phyloP scores from a whole-genome alignment of 2,888 invertebrate species.

The Campaea margaritaria region DNA sequence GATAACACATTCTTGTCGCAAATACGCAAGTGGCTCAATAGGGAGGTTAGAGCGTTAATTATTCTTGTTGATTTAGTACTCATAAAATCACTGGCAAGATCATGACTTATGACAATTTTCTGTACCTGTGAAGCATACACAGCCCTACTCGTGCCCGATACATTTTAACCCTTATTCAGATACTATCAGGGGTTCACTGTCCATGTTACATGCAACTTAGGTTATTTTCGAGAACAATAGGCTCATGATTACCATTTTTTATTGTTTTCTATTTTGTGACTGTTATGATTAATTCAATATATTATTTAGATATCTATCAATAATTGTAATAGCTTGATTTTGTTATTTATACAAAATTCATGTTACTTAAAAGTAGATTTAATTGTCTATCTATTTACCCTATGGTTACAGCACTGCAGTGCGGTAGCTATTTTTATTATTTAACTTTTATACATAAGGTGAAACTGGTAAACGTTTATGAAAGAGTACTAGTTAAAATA shows the following conservation, averaged over 20 bases:
- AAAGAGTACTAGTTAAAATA: conserved; percentile 75
- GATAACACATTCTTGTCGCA: too few relatives aligned
- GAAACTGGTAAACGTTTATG: conserved; percentile 68
- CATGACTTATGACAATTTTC: too few relatives aligned
- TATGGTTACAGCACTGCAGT: conserved; percentile 34
- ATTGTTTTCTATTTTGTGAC: conserved; percentile 43
- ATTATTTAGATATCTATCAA: conserved; percentile 38
- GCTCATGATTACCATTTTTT: conserved; percentile 47
- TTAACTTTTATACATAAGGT: conserved; percentile 55
- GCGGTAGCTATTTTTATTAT: conserved; percentile 44
- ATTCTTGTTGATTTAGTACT: too few relatives aligned
- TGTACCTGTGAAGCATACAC: too few relatives aligned
- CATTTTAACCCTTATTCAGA: too few relatives aligned
- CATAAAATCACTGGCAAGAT: too few relatives aligned
- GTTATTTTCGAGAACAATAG: conserved; percentile 24
- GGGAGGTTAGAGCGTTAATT: too few relatives aligned
- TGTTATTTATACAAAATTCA: conserved; percentile 47
- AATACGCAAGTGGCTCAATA: too few relatives aligned
- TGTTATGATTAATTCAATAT: conserved; percentile 44
- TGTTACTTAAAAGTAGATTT: conserved; percentile 69
- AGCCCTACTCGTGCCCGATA: too few relatives aligned
- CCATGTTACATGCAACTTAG: background rate
- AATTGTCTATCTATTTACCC: conserved; percentile 46
- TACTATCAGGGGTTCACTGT: background rate
- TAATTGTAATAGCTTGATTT: conserved; percentile 33